Conservation (phyloP, 2,113 vertebrate species). For the Pogonocichla stellata region DNA sequence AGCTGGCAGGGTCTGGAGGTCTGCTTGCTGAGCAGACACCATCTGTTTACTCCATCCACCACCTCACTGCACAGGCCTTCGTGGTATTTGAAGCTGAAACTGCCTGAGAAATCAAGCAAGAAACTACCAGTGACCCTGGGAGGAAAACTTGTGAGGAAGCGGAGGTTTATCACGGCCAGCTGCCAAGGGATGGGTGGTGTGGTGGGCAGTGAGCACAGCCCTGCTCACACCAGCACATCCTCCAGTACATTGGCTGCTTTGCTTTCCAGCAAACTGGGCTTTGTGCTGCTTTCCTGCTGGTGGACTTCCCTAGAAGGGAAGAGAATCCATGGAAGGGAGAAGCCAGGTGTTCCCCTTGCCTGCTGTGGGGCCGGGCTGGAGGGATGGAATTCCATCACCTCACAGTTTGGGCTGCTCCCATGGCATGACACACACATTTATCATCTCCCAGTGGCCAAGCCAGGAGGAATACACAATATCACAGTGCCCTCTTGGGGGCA, state of each 20-base stretch:
- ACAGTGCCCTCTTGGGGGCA: constrained; percentile 46
- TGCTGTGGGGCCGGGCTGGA: neutral
- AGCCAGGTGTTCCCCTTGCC: neutral
- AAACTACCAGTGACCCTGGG: neutral
- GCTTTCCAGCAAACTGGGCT: neutral
- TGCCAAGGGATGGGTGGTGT: fast-evolving
- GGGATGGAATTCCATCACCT: neutral
- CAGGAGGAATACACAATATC: neutral
- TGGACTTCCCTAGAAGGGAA: neutral
- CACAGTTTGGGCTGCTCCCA: neutral
- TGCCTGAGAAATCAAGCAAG: neutral
- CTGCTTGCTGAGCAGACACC: neutral
- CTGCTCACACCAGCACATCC: neutral
- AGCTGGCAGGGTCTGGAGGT: neutral
- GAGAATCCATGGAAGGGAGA: neutral
- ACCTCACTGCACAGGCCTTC: neutral
- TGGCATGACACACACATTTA: fast-evolving
- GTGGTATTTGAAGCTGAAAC: neutral
- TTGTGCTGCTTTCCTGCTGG: neutral
- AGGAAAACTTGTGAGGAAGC: neutral
- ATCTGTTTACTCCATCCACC: neutral
- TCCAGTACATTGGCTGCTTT: neutral
- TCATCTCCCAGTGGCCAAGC: neutral
- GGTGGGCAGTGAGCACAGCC: neutral
- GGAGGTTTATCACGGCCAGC: neutral